Base-by-base conservation (phyloP, 1,140 invertebrate species). In the Drosophila rufa region DNA sequence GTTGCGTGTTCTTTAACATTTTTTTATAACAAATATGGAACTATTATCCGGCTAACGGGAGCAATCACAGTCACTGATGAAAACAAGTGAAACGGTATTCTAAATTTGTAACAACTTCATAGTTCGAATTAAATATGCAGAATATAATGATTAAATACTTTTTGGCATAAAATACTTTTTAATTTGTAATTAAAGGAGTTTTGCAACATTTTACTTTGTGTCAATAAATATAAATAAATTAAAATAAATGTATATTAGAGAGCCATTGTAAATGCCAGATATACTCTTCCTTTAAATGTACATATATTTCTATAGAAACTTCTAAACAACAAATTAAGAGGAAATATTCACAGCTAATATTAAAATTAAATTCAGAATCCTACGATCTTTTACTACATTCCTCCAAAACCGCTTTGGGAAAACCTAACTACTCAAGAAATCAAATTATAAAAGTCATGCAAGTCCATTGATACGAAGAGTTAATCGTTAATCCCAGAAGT, bases 1-100 rank as follows among this genome's bases (percentile, higher is more conserved):
- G 45, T 67, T 46, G 67, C 61, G 67, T 67, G 67, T 53, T 69
- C 38, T 38, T 38, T 6, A 25, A 65, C 17, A 42, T 7, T 42
- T 22, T 51, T 17, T 27, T 11, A 2, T 11, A 45, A 14, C 19
- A 17, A 62, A 19, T 8, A 17, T 36, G 12, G 2, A 66, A 33
- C 19, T 36, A 36, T 38, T 19, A 51, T 0, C 5, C 17, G 11
- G 17, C 22, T 42, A 67, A 48, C n/a, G 58, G 59, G 8, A 64
- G 46, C 46, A 55, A 57, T 51, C n/a, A 38, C 3, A 12, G 38
- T 22, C 9, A 53, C 1, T 15, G 12, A 50, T 7, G n/a, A 43
- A 38, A 61, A 40, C n/a, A 4, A 47, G 7, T 4, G 12, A 2
- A 25, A 36, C 3, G 4, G 3, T 9, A 42, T 42, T 30, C 11